Conservation (phyloP, 30 jellyfish, hydroid and myxozoan species). For the Hydra vulgaris region DNA sequence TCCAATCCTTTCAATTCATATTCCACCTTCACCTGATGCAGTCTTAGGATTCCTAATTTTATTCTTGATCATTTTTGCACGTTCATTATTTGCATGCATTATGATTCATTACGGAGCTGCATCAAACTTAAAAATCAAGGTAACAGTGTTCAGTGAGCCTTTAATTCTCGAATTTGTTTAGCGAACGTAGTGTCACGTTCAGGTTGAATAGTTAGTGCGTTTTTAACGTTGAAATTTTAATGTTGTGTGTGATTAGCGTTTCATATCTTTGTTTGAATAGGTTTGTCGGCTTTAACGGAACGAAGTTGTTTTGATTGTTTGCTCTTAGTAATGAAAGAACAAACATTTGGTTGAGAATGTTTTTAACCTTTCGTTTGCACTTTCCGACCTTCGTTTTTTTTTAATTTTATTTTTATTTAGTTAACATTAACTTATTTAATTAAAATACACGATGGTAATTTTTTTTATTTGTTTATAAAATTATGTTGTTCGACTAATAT, state of each 20-base stretch:
- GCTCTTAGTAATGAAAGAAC: not conserved
- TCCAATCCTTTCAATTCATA: not conserved
- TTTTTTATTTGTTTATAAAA: too few relatives aligned
- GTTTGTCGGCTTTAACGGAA: not conserved
- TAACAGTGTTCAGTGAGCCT: not conserved
- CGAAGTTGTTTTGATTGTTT: not conserved
- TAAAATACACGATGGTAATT: not conserved
- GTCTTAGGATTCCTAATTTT: not conserved
- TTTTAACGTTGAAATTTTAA: not conserved
- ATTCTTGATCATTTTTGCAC: not conserved
- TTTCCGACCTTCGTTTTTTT: not conserved
- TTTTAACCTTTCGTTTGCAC: not conserved
- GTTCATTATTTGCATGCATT: not conserved
- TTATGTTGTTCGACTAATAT: too few relatives aligned
- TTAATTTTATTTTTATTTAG: not conserved
- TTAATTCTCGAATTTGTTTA: not conserved
- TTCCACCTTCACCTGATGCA: not conserved
- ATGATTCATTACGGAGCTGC: not conserved
- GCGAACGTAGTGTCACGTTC: not conserved
- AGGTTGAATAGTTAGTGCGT: not conserved
- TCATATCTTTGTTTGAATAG: not conserved
- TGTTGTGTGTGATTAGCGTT: not conserved
- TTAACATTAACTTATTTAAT: not conserved
- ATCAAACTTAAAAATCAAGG: not conserved
- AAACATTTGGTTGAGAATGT: not conserved